phyloP scores from a whole-genome alignment of 2,113 vertebrate genomes.

The Daboia siamensis region DNA sequence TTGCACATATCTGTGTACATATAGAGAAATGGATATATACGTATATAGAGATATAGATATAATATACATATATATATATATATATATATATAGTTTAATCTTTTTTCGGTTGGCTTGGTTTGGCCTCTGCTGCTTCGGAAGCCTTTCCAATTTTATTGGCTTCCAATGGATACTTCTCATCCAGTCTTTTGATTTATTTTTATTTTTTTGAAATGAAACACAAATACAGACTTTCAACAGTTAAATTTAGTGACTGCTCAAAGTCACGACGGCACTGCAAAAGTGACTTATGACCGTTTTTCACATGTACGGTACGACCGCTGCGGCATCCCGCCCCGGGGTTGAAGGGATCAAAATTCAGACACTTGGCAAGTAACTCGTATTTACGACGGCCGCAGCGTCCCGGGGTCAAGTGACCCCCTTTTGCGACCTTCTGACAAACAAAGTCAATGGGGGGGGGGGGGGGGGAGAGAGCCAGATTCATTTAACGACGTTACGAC shows the following conservation, averaged over 20 bases:
- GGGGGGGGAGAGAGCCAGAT: too few relatives aligned
- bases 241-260: background rate
- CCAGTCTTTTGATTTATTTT: too few relatives aligned
- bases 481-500: too few relatives aligned
- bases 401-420: background rate
- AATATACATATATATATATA: background rate
- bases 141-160: background rate
- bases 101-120: background rate
- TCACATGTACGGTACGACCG: too few relatives aligned
- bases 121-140: background rate
- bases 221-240: rapidly evolving
- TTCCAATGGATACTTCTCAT: background rate
- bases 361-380: background rate
- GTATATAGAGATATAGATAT: background rate
- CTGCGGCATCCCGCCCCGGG: too few relatives aligned
- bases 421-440: background rate
- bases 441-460: too few relatives aligned
- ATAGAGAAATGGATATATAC: background rate
- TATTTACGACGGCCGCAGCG: background rate
- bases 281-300: background rate
- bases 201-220: too few relatives aligned
- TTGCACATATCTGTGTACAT: conserved; percentile 2
- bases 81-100: background rate
- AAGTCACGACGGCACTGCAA: background rate
- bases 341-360: background rate